A percentile compares a stretch with the other conserved stretches of the same genome.
Evolutionary conservation across 2,888 invertebrate species (phyloP).

Genomic region (Stratiomys singularior): DNA sequence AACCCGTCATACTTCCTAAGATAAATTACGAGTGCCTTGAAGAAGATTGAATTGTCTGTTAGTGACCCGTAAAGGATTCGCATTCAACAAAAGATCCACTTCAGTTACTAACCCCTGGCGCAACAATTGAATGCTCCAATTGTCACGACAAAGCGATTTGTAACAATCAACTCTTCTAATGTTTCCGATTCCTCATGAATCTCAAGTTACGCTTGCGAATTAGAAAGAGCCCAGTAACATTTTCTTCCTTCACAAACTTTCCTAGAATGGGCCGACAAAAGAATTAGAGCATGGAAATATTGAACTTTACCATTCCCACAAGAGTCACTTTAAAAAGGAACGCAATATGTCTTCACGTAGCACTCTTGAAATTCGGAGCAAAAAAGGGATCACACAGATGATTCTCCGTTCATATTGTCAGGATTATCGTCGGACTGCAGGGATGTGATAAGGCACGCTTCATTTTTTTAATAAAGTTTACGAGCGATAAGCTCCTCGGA

Average conservation of each 20-base stretch:
- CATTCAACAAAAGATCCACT: too few relatives aligned
- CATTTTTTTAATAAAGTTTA: constrained; percentile 46
- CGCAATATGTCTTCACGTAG: neutral
- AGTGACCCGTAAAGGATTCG: too few relatives aligned
- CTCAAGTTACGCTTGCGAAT: constrained; percentile 33
- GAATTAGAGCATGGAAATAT: neutral
- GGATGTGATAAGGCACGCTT: constrained; percentile 48
- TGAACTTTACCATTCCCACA: neutral
- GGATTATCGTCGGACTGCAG: constrained; percentile 38
- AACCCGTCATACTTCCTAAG: too few relatives aligned
- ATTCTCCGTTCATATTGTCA: constrained; percentile 45
- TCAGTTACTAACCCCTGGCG: too few relatives aligned
- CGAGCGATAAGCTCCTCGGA: constrained; percentile 29
- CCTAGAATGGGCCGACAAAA: neutral
- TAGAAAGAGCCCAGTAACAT: constrained; percentile 40
- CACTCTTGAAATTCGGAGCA: neutral
- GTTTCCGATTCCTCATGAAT: constrained; percentile 27
- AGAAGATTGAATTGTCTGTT: too few relatives aligned
- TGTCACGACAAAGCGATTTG: constrained; percentile 38
- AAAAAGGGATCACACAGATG: neutral
- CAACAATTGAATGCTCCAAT: neutral
- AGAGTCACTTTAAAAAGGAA: neutral
- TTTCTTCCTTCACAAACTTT: neutral
- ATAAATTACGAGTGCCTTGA: too few relatives aligned
- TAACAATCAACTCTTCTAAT: constrained; percentile 33